phyloP scores from a whole-genome alignment of 2,113 vertebrate genomes.

The Amazona guildingii region DNA sequence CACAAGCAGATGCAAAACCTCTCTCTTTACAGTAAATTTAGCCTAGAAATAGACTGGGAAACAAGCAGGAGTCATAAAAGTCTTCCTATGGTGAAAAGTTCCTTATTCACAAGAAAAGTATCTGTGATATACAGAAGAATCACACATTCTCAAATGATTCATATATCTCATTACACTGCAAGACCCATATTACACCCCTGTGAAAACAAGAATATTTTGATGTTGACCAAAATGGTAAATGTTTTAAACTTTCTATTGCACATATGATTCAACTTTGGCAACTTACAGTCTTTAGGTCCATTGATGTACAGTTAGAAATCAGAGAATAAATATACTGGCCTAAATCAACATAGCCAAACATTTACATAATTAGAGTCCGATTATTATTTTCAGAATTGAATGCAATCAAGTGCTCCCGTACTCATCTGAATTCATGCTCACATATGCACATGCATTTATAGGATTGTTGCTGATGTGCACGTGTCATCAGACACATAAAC shows the following conservation, averaged over 20 bases:
- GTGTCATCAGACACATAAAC: background rate
- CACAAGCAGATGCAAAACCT: slow-evolving; percentile 12
- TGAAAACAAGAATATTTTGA: slow-evolving; percentile 60
- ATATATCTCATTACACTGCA: slow-evolving; percentile 18
- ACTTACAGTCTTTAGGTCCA: background rate
- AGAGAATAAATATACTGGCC: background rate
- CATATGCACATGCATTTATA: background rate
- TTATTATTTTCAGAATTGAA: slow-evolving; percentile 2
- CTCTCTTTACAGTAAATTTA: slow-evolving; percentile 41
- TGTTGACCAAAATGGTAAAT: background rate
- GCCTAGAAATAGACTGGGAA: background rate
- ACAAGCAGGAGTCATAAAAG: background rate
- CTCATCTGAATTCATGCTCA: background rate
- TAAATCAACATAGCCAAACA: background rate
- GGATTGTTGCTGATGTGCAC: background rate
- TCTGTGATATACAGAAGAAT: slow-evolving; percentile 20
- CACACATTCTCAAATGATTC: slow-evolving; percentile 12
- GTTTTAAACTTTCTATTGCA: background rate
- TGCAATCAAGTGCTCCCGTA: background rate
- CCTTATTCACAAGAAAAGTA: slow-evolving; percentile 33
- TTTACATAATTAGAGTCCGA: background rate
- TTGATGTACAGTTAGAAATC: background rate
- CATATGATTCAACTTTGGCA: background rate
- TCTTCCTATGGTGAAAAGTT: slow-evolving; percentile 23
- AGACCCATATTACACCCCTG: slow-evolving; percentile 18